Conservation (phyloP, 2,888 invertebrate genomes). For the Didymodactylos carnosus region DNA sequence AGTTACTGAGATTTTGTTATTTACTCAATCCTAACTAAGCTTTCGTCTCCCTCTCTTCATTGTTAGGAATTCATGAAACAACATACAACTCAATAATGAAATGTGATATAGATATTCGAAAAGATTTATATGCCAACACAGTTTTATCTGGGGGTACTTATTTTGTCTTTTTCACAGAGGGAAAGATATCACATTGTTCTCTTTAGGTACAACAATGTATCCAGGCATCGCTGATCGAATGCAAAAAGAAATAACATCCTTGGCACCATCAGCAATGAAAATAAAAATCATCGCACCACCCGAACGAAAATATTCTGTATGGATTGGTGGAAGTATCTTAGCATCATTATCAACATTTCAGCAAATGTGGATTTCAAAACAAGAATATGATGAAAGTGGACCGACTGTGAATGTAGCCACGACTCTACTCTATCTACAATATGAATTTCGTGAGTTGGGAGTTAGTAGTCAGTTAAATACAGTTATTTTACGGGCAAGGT, state of each 20-base stretch:
- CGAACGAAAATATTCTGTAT: slow-evolving; percentile 16
- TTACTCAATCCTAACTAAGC: too few relatives aligned
- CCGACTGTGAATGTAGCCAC: too few relatives aligned
- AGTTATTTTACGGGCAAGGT: too few relatives aligned
- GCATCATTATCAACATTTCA: slow-evolving; percentile 15
- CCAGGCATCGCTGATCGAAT: slow-evolving; percentile 20
- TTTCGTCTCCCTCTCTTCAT: too few relatives aligned
- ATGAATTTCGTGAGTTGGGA: too few relatives aligned
- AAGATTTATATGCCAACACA: slow-evolving; percentile 25
- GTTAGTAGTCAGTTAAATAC: too few relatives aligned
- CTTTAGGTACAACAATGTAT: slow-evolving; percentile 28
- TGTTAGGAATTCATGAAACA: slow-evolving; percentile 22
- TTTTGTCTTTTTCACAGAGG: too few relatives aligned
- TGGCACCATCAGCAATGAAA: slow-evolving; percentile 18
- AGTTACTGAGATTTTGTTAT: too few relatives aligned
- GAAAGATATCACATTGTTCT: slow-evolving; percentile 27
- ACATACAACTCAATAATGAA: slow-evolving; percentile 30
- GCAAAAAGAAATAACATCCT: slow-evolving; percentile 20
- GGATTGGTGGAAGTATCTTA: slow-evolving; percentile 16
- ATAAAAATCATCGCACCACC: slow-evolving; percentile 16
- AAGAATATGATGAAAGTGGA: slow-evolving; percentile 16
- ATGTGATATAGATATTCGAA: slow-evolving; percentile 27
- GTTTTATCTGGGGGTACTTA: slow-evolving; percentile 45
- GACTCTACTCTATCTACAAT: too few relatives aligned
- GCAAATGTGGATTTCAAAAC: slow-evolving; percentile 16